Evolutionary conservation across 2,113 vertebrate genomes (phyloP).

Genomic region (Rafetus swinhoei): DNA sequence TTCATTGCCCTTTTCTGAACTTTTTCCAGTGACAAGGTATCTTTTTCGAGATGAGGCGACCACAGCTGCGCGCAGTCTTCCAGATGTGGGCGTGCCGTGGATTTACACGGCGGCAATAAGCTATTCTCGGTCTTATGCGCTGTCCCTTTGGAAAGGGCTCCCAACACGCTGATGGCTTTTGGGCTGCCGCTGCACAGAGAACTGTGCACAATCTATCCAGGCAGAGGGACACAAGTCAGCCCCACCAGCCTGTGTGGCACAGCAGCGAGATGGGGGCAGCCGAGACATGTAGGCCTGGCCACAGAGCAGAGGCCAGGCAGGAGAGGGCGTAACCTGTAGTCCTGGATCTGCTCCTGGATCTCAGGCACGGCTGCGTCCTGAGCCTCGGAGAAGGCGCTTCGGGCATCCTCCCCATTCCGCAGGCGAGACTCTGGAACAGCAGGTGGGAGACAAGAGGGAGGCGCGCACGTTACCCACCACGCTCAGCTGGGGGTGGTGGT

Average conservation of each 20-base stretch:
- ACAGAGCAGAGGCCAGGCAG: neutral
- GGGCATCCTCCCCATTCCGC: conserved; percentile 86
- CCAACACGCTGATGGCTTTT: too few relatives aligned
- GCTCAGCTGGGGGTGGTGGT: fast-evolving
- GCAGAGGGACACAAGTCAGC: neutral
- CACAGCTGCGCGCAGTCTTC: too few relatives aligned
- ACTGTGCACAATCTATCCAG: too few relatives aligned
- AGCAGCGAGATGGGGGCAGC: fast-evolving
- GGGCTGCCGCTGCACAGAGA: too few relatives aligned
- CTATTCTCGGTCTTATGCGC: too few relatives aligned
- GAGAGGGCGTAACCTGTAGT: conserved; percentile 83
- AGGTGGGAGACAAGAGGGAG: neutral
- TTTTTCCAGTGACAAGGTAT: too few relatives aligned
- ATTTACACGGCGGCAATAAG: too few relatives aligned
- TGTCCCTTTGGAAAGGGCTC: too few relatives aligned
- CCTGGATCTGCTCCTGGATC: conserved; percentile 93
- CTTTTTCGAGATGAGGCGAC: too few relatives aligned
- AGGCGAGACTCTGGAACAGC: conserved; percentile 81
- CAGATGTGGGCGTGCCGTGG: too few relatives aligned
- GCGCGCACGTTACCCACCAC: fast-evolving
- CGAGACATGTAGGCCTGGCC: neutral
- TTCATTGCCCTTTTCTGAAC: too few relatives aligned
- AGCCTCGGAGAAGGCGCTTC: conserved; percentile 84
- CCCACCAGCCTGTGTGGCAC: fast-evolving
- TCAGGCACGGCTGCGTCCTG: conserved; percentile 90